Percentiles rank a stretch among this genome's conserved stretches.
Evolutionary conservation across 92 coral and sea anemone species (phyloP).

Genomic region (Zoanthus sansibaricus): DNA sequence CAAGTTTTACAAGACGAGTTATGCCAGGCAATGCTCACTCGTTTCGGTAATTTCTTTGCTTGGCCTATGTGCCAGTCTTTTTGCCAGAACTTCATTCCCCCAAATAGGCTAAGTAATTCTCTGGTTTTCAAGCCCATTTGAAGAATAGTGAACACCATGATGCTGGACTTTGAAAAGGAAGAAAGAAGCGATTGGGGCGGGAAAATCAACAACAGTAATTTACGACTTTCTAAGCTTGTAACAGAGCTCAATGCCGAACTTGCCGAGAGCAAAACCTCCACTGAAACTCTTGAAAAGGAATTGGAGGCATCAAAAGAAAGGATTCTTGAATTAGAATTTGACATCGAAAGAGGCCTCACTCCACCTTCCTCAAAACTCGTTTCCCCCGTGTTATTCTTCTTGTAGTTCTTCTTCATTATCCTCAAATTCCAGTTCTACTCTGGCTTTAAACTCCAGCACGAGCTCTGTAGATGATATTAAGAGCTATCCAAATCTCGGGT

Average conservation of each 20-base stretch:
- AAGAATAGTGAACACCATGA: neutral
- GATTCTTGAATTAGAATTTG: no score
- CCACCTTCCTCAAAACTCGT: no score
- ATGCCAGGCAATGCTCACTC: neutral
- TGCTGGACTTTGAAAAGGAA: no score
- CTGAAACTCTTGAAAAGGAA: no score
- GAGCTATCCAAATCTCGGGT: constrained; percentile 21
- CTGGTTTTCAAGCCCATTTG: neutral
- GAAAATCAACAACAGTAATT: no score
- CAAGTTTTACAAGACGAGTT: neutral
- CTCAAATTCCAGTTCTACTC: no score
- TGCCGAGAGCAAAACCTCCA: neutral
- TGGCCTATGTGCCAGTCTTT: neutral
- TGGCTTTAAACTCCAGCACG: neutral
- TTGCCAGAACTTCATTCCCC: neutral
- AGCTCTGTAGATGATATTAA: constrained; percentile 15
- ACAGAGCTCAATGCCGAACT: no score
- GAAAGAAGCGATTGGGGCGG: no score
- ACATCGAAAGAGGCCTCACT: no score
- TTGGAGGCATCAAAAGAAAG: no score
- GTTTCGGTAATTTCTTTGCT: neutral
- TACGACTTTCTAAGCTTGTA: no score
- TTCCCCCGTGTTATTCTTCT: no score
- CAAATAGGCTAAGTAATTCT: neutral
- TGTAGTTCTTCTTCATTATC: neutral